These are phyloP conservation scores for Sandelia bainsii DNA, from an alignment of 2,797 vertebrate genomes.

Conservation along the genomic window DNA sequence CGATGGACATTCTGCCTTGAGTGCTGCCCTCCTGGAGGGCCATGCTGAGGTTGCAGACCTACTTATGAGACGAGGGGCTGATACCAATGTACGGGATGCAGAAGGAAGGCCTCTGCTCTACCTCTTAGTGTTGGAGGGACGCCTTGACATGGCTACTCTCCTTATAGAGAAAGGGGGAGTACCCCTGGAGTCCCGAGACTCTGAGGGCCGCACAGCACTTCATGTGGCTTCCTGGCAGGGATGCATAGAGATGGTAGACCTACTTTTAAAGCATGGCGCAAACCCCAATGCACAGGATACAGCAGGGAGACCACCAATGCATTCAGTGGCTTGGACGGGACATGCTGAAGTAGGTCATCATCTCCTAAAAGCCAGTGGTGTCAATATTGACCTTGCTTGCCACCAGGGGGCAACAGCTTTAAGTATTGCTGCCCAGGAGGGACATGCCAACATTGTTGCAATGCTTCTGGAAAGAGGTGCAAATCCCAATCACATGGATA, in stretches of 20 bases:
- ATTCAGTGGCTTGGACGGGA: slow-evolving; percentile 87
- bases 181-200: slow-evolving; percentile 83
- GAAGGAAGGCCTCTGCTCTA: slow-evolving; percentile 88
- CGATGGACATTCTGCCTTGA: slow-evolving; percentile 85
- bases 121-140: slow-evolving; percentile 84
- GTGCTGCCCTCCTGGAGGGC: slow-evolving; percentile 79
- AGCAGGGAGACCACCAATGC: slow-evolving; percentile 84
- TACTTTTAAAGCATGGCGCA: slow-evolving; percentile 83
- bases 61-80: slow-evolving; percentile 84
- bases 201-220: slow-evolving; percentile 85
- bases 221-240: slow-evolving; percentile 88
- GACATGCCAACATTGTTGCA: slow-evolving; percentile 80
- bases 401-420: slow-evolving; percentile 86
- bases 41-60: slow-evolving; percentile 82
- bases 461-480: slow-evolving; percentile 85
- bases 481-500: slow-evolving; percentile 82
- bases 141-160: slow-evolving; percentile 77
- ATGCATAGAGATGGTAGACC: slow-evolving; percentile 69
- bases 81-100: slow-evolving; percentile 84
- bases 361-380: slow-evolving; percentile 73
- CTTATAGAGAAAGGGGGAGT: slow-evolving; percentile 85
- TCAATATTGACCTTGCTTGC: slow-evolving; percentile 82
- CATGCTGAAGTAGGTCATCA: slow-evolving; percentile 71
- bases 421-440: slow-evolving; percentile 87
- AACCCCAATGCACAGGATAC: slow-evolving; percentile 83